Evolutionary conservation across 1,140 invertebrate genomes (phyloP).

Genomic region (Macrotrachela quadricornifera): DNA sequence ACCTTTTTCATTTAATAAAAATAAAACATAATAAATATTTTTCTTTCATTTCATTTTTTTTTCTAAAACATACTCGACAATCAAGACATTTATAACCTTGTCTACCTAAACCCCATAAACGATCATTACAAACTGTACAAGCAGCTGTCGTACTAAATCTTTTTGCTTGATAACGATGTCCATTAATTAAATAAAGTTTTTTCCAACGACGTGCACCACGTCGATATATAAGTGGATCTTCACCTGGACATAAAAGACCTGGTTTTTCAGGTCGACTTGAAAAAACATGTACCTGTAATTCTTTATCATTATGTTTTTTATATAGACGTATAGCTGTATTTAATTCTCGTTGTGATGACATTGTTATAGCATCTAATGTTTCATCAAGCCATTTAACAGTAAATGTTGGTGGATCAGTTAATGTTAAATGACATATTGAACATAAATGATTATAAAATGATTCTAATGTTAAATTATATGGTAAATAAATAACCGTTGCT

Average conservation of each 20-base stretch:
- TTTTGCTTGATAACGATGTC: conserved; percentile 96
- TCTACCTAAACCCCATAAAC: conserved; percentile 92
- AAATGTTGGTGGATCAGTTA: not conserved
- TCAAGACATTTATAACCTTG: conserved; percentile 97
- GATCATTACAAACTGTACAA: conserved; percentile 86
- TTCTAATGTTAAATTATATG: too few species aligned
- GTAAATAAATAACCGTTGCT: too few species aligned
- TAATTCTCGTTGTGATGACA: conserved; percentile 80
- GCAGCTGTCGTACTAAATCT: conserved; percentile 89
- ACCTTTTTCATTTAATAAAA: conserved; percentile 39
- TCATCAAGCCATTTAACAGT: conserved; percentile 98
- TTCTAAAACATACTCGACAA: conserved; percentile 39
- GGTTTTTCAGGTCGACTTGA: conserved; percentile 79
- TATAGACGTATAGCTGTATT: conserved; percentile 62
- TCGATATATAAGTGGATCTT: conserved; percentile 96
- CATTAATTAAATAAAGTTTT: conserved; percentile 91
- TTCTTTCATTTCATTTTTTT: too few species aligned
- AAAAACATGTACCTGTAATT: conserved; percentile 34
- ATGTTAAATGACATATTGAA: too few species aligned
- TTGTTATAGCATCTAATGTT: conserved; percentile 90
- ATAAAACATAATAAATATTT: too few species aligned
- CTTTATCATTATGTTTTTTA: conserved; percentile 1
- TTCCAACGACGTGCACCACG: conserved; percentile 86
- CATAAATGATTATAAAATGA: too few species aligned
- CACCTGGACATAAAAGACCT: conserved; percentile 86